Base-by-base conservation (phyloP, 2,888 invertebrate genomes). In the Myopa tessellatipennis region DNA sequence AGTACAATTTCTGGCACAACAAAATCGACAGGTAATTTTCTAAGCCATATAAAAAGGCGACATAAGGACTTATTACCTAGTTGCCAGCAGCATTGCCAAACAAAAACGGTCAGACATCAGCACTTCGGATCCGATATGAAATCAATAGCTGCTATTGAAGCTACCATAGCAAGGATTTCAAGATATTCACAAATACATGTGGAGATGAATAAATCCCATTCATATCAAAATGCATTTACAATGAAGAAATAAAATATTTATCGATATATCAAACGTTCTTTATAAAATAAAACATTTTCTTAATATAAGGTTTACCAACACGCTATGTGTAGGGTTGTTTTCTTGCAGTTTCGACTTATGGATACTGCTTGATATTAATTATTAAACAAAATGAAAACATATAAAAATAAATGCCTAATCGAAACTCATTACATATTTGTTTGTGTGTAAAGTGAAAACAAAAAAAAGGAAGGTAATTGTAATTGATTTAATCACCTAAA, bases 21-120 rank as follows among this genome's bases (percentile, higher is more conserved):
- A 34, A 86, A 85, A 63, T 88, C 87, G 3, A 88, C 87, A 10
- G 87, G 87, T 4, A 87, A 87, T 77, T 87, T 88, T 70, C 82
- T 88, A 26, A 87, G 87, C 78, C 87, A 88, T 77, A 87, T 87
- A 65, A 87, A 87, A 79, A 82, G 85, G 3, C 84, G 86, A 4
- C 87, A 87, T 78, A 88, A 85, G 78, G 85, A 86, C 38, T 81
- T 86, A 36, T 68, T 87, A 67, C 82, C 84, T 0, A 79, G 83
- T 12, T 87, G 87, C 7, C 87, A 87, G 71, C 81, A 84, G 8
- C 87, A 87, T 63, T 87, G 87, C 45, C 85, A 86, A 79, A 82
- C 85, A 14, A 86, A 86, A 75, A 76, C 45, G 12, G 6, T 40
- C 18, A 6, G 40, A 16, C 14, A 61, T 73, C 55, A 38, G n/a